Conservation (phyloP, 2,888 invertebrate genomes). For the Synanthedon tipuliformis region DNA sequence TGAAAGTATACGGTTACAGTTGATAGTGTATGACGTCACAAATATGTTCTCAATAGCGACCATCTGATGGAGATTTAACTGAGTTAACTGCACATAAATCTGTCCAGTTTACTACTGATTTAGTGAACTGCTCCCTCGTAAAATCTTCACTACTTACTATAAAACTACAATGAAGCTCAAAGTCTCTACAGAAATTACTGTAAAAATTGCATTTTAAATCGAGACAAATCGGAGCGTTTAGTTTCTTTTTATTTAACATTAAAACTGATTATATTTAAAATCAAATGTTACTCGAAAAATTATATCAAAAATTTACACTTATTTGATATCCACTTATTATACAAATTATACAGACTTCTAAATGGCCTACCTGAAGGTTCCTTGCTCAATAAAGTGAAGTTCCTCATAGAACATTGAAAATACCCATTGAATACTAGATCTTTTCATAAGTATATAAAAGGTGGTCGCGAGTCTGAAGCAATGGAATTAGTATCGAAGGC, state of each 20-base stretch:
- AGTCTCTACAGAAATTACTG: background rate
- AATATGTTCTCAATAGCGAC: background rate
- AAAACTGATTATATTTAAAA: background rate
- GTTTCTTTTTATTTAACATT: background rate
- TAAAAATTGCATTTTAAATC: background rate
- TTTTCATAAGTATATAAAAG: no score
- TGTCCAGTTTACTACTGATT: conserved; percentile 10
- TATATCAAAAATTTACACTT: no score
- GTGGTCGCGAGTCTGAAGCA: background rate
- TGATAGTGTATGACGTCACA: no score
- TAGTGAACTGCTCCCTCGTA: conserved; percentile 10
- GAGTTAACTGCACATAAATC: conserved; percentile 12
- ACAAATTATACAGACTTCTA: no score
- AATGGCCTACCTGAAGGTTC: no score
- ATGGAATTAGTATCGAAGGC: background rate
- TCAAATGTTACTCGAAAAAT: no score
- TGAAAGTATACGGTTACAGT: no score
- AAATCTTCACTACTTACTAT: conserved; percentile 4
- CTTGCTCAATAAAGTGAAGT: no score
- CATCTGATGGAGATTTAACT: conserved; percentile 2
- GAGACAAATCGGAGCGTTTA: background rate
- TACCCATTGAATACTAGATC: no score
- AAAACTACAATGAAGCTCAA: conserved; percentile 6
- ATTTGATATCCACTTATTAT: no score
- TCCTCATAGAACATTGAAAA: no score